Evolutionary conservation across 2,113 vertebrate genomes (phyloP).

Genomic region (Elgaria multicarinata): DNA sequence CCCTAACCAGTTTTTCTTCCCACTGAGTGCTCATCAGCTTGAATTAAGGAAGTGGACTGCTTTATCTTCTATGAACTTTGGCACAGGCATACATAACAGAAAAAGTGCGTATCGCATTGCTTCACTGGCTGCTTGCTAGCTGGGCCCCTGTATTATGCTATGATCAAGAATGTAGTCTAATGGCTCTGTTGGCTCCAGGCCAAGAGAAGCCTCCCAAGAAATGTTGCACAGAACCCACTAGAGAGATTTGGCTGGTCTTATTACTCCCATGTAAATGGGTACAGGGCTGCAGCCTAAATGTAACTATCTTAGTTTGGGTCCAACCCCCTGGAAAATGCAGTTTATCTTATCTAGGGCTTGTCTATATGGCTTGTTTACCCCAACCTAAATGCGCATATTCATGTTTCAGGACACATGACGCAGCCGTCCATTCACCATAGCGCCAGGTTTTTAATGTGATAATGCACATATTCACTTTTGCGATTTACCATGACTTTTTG

Average conservation of each 20-base stretch:
- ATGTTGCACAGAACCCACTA: not conserved
- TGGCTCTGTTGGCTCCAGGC: not conserved
- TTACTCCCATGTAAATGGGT: not conserved
- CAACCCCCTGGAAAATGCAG: not conserved
- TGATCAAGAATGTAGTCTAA: not conserved
- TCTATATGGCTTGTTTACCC: too few relatives aligned
- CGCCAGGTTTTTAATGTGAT: too few relatives aligned
- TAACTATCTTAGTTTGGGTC: not conserved
- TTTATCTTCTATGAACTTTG: not conserved
- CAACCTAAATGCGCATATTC: too few relatives aligned
- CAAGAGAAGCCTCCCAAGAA: not conserved
- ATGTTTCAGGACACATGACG: too few relatives aligned
- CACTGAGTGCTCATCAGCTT: slow-evolving; percentile 22
- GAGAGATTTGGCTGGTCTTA: not conserved
- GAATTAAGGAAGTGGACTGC: slow-evolving; percentile 5
- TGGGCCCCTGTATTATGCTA: not conserved
- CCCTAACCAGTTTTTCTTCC: not conserved
- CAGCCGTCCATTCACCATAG: too few relatives aligned
- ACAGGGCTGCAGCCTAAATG: not conserved
- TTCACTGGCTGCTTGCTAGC: not conserved
- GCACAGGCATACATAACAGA: not conserved
- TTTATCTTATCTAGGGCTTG: too few relatives aligned
- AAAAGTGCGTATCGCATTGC: not conserved
- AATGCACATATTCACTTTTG: too few relatives aligned
- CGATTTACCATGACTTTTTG: too few relatives aligned